Percentiles rank a stretch among this genome's conserved stretches.
Conservation (phyloP, 2,797 vertebrate genomes). For the Mormyrus hasselquistii region DNA sequence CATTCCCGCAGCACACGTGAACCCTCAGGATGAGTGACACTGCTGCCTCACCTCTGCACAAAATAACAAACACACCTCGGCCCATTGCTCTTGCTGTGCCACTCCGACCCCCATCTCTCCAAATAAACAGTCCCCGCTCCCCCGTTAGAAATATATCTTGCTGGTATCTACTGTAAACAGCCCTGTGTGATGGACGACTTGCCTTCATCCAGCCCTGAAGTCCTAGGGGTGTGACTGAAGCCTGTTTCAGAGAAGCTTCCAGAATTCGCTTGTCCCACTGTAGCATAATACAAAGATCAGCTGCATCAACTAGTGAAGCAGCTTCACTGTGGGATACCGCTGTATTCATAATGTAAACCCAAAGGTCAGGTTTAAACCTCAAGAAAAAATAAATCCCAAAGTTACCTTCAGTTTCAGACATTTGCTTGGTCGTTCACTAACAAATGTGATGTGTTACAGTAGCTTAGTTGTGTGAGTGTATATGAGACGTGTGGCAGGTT, state of each 20-base stretch:
- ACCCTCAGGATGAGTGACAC: conserved; percentile 27
- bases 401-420: conserved; percentile 58
- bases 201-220: neutral
- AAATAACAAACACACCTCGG: conserved; percentile 59
- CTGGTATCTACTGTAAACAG: conserved; percentile 36
- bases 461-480: neutral
- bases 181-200: conserved; percentile 39
- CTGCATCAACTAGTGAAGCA: conserved; percentile 37
- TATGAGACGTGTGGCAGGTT: neutral
- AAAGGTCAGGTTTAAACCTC: neutral
- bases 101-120: conserved; percentile 47
- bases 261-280: conserved; percentile 42
- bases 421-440: conserved; percentile 60
- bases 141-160: conserved; percentile 44
- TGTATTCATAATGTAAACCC: neutral
- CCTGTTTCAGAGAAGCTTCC: neutral
- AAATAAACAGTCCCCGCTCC: conserved; percentile 54
- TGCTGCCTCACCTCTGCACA: conserved; percentile 52
- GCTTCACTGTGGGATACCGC: conserved; percentile 24
- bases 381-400: conserved; percentile 17
- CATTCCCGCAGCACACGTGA: neutral
- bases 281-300: conserved; percentile 23
- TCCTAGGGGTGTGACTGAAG: neutral
- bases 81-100: conserved; percentile 51
- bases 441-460: conserved; percentile 50